Evolutionary conservation across 1,140 invertebrate species (phyloP), one percentile per base, ranked within the genome.

Genomic region (Macrobrachium nipponense): DNA sequence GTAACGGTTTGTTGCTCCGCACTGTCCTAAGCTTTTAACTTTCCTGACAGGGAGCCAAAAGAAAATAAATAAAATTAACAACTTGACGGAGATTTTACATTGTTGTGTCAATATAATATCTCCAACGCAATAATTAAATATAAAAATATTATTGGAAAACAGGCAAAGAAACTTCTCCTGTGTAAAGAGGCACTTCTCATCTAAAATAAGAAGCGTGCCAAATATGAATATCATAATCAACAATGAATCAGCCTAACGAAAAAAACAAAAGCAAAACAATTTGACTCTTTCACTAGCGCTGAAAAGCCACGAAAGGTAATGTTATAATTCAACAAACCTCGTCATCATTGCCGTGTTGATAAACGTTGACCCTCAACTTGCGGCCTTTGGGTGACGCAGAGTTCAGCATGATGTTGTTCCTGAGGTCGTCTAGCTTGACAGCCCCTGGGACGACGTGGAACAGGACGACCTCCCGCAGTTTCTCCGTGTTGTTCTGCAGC

Each of bases 391-490:
- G 89, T 15, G 91, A 89, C 0, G 93, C 92, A 15, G 91, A 91
- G 80, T n/a, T 27, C 44, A 93, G 86, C 70, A 91, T 87, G 12
- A 90, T 90, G 70, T 92, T 92, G 87, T 94, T 93, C 43, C 91
- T 90, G 85, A 94, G 91, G 82, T 92, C 91, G 72, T 91, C 92
- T 4, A 92, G 91, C 82, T 92, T 90, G 7, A 92, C 89, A 89
- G 92, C 91, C 6, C 92, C 92, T 62, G 92, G 90, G 18, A 92
- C 90, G 23, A 94, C 91, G 81, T 95, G 94, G 89, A 93, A 94
- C 64, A 91, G 91, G 0, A 95, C 90, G 80, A 94, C 90, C 36
- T 93, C 92, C 59, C 91, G 88, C 59, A 94, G 89, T 88, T 92
- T 92, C 72, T 91, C 90, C 36, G 91, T 87, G 85, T 92, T 88